Evolutionary conservation across 1,140 invertebrate species (phyloP), one percentile per base, ranked within the genome.

Genomic region (Drosophila melanogaster): DNA sequence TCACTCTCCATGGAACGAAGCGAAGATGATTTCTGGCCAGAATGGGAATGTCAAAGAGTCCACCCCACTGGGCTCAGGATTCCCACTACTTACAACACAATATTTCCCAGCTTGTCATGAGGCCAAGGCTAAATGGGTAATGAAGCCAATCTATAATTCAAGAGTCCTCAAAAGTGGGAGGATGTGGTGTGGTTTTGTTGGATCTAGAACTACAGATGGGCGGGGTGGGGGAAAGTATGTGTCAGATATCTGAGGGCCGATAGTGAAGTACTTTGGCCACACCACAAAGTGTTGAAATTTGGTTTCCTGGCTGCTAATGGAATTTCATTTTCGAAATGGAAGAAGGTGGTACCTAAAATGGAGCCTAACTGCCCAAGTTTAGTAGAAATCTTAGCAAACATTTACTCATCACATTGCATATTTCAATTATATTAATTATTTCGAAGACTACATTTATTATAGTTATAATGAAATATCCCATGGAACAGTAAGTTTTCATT

Each of bases 101-200:
- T 49, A 55, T 67, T 87, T 87, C 76, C 64, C 59, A 81, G 77
- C 81, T 85, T 74, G 75, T 83, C 75, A 84, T 76, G 76, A 77
- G 84, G 84, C 80, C 84, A 87, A 84, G 84, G 76, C 67, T 77
- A 55, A 56, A 57, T 43, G 50, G 65, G 75, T 59, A 78, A 81
- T 81, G 69, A 75, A 70, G 84, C 30, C 67, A 65, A 67, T 85
- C 71, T 76, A 85, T 81, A 87, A 75, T 85, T 81, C 72, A 81
- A 56, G 44, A 85, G 58, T 19, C 65, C 55, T 71, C 22, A 14
- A 35, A 66, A 66, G 19, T 37, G 40, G 17, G 5, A 24, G 41
- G 33, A 70, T 38, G 15, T 17, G 33, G 51, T 67, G 50, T 33
- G 50, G 51, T 56, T 74, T 71, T 75, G 76, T 71, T 61, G 30